phyloP scores from a whole-genome alignment of 2,797 vertebrate species.

The Falco berigora region DNA sequence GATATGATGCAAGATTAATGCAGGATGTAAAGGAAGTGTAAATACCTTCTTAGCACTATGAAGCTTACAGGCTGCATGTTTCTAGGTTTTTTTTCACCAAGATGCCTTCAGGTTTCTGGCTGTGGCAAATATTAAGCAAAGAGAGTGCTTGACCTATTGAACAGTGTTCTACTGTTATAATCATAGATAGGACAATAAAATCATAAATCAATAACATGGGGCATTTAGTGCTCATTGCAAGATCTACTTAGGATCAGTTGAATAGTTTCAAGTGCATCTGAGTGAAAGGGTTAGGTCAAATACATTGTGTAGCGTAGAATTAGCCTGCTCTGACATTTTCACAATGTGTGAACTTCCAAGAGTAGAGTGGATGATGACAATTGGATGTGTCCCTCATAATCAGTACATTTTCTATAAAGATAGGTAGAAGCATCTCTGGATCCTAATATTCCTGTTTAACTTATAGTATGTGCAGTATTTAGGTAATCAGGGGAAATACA shows the following conservation, averaged over 20 bases:
- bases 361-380: background rate
- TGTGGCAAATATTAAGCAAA: slow-evolving; percentile 27
- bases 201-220: slow-evolving; percentile 8
- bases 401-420: background rate
- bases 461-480: background rate
- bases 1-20: background rate
- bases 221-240: background rate
- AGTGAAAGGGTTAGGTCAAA: slow-evolving; percentile 9
- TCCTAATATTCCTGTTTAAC: background rate
- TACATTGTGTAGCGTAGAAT: background rate
- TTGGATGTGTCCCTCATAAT: background rate
- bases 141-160: slow-evolving; percentile 31
- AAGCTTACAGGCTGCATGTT: background rate
- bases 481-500: background rate
- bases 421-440: background rate
- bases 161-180: background rate
- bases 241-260: slow-evolving; percentile 30
- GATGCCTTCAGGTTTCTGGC: background rate
- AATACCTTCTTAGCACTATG: background rate
- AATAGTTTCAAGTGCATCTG: background rate
- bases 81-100: background rate
- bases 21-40: background rate
- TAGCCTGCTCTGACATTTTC: background rate
- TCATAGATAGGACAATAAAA: slow-evolving; percentile 8
- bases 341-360: background rate